phyloP scores from a whole-genome alignment of 92 coral and sea anemone genomes.

The Diadumene lineata region DNA sequence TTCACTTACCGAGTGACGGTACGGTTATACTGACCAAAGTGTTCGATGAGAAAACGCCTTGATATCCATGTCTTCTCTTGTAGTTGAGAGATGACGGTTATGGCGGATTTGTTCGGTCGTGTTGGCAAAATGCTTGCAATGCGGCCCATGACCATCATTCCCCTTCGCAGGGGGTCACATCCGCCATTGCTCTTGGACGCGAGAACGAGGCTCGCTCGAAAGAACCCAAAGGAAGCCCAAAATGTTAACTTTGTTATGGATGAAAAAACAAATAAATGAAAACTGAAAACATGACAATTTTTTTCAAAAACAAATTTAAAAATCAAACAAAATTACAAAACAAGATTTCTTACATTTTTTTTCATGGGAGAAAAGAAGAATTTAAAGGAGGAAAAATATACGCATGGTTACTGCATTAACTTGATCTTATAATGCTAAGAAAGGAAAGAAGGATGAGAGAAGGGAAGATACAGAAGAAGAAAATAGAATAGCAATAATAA shows the following conservation, averaged over 20 bases:
- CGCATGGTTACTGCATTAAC: too few species aligned
- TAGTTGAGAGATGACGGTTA: constrained; percentile 81
- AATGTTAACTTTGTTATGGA: background rate
- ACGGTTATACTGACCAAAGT: constrained; percentile 59
- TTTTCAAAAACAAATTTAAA: too few species aligned
- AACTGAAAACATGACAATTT: background rate
- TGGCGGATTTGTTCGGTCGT: constrained; percentile 99
- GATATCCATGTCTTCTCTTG: constrained; percentile 85
- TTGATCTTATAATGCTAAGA: too few species aligned
- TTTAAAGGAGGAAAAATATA: too few species aligned
- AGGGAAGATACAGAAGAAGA: too few species aligned
- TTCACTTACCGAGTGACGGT: constrained; percentile 77
- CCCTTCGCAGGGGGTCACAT: constrained; percentile 99
- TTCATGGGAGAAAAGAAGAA: too few species aligned
- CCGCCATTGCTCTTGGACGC: constrained; percentile 78
- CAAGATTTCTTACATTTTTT: too few species aligned
- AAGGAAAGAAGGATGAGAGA: too few species aligned
- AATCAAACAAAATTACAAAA: too few species aligned
- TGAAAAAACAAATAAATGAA: background rate
- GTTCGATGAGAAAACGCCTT: constrained; percentile 55
- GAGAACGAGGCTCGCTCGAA: constrained; percentile 13
- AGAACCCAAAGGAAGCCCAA: constrained; percentile 15
- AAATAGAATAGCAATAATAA: too few species aligned
- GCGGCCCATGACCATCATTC: constrained; percentile 99
- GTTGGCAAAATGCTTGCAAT: constrained; percentile 99